A percentile compares a stretch with the other conserved stretches of the same genome.
phyloP scores from a whole-genome alignment of 2,797 vertebrate species.

The Myoxocephalus aenaeus region DNA sequence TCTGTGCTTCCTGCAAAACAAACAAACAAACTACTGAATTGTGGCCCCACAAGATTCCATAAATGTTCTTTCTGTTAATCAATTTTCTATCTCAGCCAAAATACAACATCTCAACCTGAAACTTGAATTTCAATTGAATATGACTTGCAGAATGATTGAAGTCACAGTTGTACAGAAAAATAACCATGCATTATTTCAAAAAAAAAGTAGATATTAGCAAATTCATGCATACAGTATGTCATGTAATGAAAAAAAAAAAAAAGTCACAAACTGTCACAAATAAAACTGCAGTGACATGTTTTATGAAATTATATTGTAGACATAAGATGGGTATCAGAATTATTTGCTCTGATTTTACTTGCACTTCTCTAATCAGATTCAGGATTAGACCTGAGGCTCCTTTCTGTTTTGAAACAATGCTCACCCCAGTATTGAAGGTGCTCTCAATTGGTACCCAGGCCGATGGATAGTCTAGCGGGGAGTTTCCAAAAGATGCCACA shows the following conservation, averaged over 20 bases:
- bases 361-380: background rate
- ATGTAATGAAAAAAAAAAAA: background rate
- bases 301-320: background rate
- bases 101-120: background rate
- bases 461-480: conserved; percentile 80
- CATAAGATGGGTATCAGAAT: background rate
- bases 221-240: background rate
- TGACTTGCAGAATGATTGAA: background rate
- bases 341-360: background rate
- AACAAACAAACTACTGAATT: conserved; percentile 8
- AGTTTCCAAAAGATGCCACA: conserved; percentile 93
- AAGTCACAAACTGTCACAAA: background rate
- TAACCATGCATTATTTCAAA: too few species aligned
- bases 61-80: background rate
- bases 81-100: background rate
- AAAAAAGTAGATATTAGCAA: background rate
- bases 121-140: background rate
- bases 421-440: conserved; percentile 71
- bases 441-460: conserved; percentile 90
- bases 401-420: background rate
- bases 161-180: background rate
- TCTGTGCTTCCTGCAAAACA: conserved; percentile 69
- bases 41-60: background rate
- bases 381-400: background rate
- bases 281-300: background rate